Evolutionary conservation across 2,797 vertebrate genomes (phyloP).

Genomic region (Diceros bicornis): DNA sequence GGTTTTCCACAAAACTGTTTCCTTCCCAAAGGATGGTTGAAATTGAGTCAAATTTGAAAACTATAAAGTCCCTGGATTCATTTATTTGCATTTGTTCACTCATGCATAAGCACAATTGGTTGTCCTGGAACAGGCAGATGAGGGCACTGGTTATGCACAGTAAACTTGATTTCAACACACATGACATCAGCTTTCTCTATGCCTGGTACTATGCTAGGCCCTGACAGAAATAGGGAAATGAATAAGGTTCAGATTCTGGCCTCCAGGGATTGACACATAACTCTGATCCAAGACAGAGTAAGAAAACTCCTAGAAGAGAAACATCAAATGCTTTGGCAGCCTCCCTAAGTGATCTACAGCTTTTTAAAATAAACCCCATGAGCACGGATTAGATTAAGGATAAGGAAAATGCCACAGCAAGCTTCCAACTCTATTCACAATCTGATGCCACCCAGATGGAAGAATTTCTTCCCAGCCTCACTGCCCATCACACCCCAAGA

Average conservation of each 20-base stretch:
- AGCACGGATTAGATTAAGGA: not conserved
- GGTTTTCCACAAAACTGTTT: conserved; percentile 71
- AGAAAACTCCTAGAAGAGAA: conserved; percentile 10
- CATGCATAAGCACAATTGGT: not conserved
- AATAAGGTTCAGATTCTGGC: not conserved
- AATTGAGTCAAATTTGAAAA: conserved; percentile 80
- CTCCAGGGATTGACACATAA: not conserved
- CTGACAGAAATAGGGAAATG: not conserved
- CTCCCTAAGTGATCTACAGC: not conserved
- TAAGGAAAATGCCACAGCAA: not conserved
- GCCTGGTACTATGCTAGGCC: not conserved
- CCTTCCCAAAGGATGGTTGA: not conserved
- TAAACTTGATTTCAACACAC: conserved; percentile 66
- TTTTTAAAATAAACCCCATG: not conserved
- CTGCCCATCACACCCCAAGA: not conserved
- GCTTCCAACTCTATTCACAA: not conserved
- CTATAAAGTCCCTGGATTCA: conserved; percentile 78
- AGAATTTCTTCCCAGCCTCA: not conserved
- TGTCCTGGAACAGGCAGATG: conserved; percentile 75
- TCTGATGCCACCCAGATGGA: not conserved
- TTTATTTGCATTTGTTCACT: conserved; percentile 80
- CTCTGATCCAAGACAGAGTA: not conserved
- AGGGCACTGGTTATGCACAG: conserved; percentile 75
- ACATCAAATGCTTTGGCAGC: not conserved
- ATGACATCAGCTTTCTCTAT: not conserved